Evolutionary conservation across 2,113 vertebrate genomes (phyloP), one percentile per base, ranked within the genome.

Genomic region (Hemibagrus wyckioides): DNA sequence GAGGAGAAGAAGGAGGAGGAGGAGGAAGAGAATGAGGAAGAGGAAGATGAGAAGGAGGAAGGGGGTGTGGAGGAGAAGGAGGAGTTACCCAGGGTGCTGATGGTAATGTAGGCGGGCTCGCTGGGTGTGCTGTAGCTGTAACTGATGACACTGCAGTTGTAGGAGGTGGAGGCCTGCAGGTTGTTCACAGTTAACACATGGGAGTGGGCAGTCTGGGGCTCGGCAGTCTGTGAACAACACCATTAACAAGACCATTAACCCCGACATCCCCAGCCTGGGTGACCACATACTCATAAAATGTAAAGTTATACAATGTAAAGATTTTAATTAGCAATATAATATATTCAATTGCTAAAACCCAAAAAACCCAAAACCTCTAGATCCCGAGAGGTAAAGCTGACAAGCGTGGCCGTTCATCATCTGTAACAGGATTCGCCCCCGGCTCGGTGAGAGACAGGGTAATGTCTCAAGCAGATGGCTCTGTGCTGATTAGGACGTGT

Each of bases 71-170:
- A 54, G 28, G 11, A 17, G 14, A 1, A 54, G 15, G 6, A 44
- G 57, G 23, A 13, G 28, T 44, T 94, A 99, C 98, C 97, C 89
- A 95, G 92, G 2, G 98, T 99, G n/a, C 94, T 95, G 92, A 99
- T 93, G 0, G 89, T 92, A 83, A 99, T 96, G 94, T 95, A 97
- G 0, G 96, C 93, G 0, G 98, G 96, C 1, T 94, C 63, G 4
- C 98, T 99, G 91, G 97, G 92, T 23, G 95, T 97, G 89, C 95
- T 92, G 91, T 99, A 98, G 94, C 98, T 99, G 94, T 97, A 96
- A 87, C 96, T 97, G 91, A 94, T 97, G 88, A 99, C 95, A 0
- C 95, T 97, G 88, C 98, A 99, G 94, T 99, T 99, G 93, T 99
- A 99, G 73, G 95, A 92, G 0, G 96, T 97, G 44, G 96, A 96